Evolutionary conservation across 2,797 vertebrate species (phyloP).

Genomic region (Gallinago stenura): DNA sequence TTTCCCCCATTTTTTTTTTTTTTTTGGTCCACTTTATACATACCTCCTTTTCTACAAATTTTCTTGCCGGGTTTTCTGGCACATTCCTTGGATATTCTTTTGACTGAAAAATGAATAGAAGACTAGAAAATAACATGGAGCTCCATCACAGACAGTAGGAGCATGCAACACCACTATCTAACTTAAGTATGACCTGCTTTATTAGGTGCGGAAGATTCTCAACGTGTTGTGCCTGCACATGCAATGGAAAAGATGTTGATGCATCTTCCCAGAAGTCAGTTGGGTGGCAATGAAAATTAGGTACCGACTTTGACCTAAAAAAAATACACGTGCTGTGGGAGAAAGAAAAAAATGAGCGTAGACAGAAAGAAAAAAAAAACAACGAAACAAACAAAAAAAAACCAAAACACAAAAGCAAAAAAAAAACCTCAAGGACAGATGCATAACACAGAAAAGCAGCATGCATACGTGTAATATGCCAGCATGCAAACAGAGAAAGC

Average conservation of each 20-base stretch:
- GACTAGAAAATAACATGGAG: conserved; percentile 98
- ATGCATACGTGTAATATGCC: conserved; percentile 85
- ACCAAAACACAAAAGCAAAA: neutral
- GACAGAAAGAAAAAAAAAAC: conserved; percentile 36
- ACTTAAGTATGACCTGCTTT: conserved; percentile 80
- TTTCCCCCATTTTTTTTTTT: conserved; percentile 44
- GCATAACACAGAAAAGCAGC: conserved; percentile 80
- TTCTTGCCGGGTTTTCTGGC: conserved; percentile 95
- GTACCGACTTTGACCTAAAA: conserved; percentile 82
- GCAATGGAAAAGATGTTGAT: conserved; percentile 90
- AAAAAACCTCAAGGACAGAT: conserved; percentile 51
- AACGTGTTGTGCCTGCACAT: conserved; percentile 86
- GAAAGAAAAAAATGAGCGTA: conserved; percentile 61
- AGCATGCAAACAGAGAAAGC: conserved; percentile 87
- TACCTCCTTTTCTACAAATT: conserved; percentile 97
- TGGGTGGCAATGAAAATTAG: conserved; percentile 78
- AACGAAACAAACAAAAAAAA: neutral
- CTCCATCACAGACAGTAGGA: conserved; percentile 90
- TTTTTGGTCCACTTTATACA: conserved; percentile 85
- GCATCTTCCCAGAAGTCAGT: conserved; percentile 86
- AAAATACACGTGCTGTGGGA: conserved; percentile 84
- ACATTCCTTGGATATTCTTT: conserved; percentile 98
- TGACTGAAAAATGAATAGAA: conserved; percentile 97
- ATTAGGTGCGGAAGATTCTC: conserved; percentile 85
- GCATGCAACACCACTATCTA: conserved; percentile 90